Percentiles rank a stretch among this genome's conserved stretches.
Conservation (phyloP, 1,140 invertebrate species). For the Cyphomyrmex costatus region DNA sequence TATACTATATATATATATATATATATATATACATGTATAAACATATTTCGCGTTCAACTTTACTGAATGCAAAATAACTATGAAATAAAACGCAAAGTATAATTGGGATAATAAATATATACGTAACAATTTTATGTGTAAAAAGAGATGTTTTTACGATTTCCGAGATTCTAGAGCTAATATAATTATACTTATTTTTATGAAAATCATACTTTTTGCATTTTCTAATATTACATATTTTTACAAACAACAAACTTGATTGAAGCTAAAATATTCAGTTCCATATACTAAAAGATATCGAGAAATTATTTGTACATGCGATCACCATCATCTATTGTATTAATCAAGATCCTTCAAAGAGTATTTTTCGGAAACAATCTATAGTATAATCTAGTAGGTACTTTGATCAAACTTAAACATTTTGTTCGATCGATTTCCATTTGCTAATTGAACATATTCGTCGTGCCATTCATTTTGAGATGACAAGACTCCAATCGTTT, state of each 20-base stretch:
- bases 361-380: not conserved
- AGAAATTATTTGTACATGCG: constrained; percentile 9
- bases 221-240: constrained; percentile 14
- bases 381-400: not conserved
- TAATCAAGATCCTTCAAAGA: not conserved
- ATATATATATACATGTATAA: too few species aligned
- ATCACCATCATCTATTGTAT: not conserved
- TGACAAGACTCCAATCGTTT: not conserved
- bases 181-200: constrained; percentile 6
- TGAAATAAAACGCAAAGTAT: not conserved
- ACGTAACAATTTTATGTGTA: not conserved
- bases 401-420: constrained; percentile 27
- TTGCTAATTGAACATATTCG: constrained; percentile 39
- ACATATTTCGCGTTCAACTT: too few species aligned
- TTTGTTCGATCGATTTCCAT: constrained; percentile 1
- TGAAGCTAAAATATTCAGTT: not conserved
- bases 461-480: not conserved
- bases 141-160: constrained; percentile 1
- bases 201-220: not conserved
- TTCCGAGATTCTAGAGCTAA: not conserved
- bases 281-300: not conserved
- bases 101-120: not conserved
- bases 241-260: not conserved
- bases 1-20: too few species aligned
- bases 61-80: not conserved